Evolutionary conservation across 2,113 vertebrate species (phyloP), one percentile per base, ranked within the genome.

Genomic region (Ctenomys sociabilis): DNA sequence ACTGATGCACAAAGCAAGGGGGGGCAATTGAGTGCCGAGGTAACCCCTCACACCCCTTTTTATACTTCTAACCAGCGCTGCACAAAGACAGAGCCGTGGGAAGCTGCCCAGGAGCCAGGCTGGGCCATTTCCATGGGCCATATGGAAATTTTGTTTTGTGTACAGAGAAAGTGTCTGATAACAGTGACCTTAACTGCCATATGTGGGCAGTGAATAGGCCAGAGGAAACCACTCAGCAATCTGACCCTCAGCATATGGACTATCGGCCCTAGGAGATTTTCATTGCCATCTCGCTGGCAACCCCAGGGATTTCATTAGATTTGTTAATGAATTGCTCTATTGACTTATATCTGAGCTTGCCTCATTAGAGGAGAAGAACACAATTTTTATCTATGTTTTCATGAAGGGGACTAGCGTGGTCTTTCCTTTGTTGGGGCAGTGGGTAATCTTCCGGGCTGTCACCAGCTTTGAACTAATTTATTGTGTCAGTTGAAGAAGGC

Each of bases 291-390:
- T 98, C 98, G 96, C 98, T 97, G 98, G 98, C 98, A 98, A 98
- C 99, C 99, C 98, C 78, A 98, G 99, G 99, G 99, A 99, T 99
- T 99, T 98, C 98, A 97, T 98, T 99, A 99, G 99, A 99, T 99
- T 99, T 99, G 99, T 99, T 99, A 99, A 99, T 99, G 99, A 99
- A 99, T 99, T 99, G 99, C 99, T 99, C 99, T 99, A 99, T 99
- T 99, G 99, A 99, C 99, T 99, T 99, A 98, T 98, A 99, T 99
- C 99, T 98, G 99, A 98, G 98, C 99, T 99, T 99, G 99, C 99
- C 99, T 99, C 99, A 99, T 99, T 99, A 99, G 99, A 99, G 98
- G 98, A 99, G 98, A 99, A 99, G 99, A 99, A 99, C 99, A 98
- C 98, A 98, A 99, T 98, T 98, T 98, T 98, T 98, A 98, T 98